A percentile compares a stretch with the other conserved stretches of the same genome.
Conservation (phyloP, 2,113 vertebrate species). For the Toxotes jaculatrix region DNA sequence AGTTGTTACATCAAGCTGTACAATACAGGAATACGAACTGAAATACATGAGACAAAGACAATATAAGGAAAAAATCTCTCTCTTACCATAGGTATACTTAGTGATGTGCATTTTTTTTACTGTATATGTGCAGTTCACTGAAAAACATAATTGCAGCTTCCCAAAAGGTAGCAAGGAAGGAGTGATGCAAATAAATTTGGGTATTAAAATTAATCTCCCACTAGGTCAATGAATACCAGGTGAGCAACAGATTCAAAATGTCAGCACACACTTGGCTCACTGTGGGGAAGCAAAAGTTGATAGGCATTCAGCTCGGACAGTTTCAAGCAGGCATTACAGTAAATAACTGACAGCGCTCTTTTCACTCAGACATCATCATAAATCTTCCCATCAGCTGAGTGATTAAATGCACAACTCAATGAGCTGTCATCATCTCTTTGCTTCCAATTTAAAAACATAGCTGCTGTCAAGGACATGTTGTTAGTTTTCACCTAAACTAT, state of each 20-base stretch:
- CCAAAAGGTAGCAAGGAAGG: no score
- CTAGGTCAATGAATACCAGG: not conserved
- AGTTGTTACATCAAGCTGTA: not conserved
- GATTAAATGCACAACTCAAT: not conserved
- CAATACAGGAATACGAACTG: not conserved
- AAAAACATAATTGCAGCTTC: no score
- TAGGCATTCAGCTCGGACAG: not conserved
- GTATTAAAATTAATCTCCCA: no score
- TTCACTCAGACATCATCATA: not conserved
- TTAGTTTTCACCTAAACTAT: no score
- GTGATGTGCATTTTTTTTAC: no score
- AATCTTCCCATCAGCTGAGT: not conserved
- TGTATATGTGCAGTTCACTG: no score
- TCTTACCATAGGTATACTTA: no score
- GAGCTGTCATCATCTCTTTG: not conserved
- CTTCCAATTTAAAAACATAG: not conserved
- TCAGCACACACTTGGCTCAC: no score
- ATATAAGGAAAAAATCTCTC: no score
- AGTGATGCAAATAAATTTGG: no score
- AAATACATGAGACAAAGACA: not conserved
- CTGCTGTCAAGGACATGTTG: not conserved
- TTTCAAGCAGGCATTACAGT: not conserved
- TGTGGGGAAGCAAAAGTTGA: no score
- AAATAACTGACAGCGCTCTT: not conserved
- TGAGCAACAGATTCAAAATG: no score